Conservation (phyloP, 2,888 invertebrate species). For the Scrobipalpa costella region DNA sequence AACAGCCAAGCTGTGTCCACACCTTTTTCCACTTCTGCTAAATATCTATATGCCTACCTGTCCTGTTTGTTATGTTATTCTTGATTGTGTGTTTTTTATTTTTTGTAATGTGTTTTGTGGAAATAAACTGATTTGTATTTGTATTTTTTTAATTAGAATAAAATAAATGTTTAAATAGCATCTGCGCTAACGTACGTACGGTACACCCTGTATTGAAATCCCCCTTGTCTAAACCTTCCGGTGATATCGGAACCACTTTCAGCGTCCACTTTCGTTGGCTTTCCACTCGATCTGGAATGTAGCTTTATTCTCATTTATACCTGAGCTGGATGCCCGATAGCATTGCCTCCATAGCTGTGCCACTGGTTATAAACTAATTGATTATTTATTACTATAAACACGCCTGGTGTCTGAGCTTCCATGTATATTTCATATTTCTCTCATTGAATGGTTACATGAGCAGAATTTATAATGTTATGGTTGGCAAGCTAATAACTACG, state of each 20-base stretch:
- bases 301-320: constrained; percentile 46
- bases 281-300: constrained; percentile 51
- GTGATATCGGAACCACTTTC: constrained; percentile 41
- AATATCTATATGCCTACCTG: too few species aligned
- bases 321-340: constrained; percentile 28
- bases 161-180: too few species aligned
- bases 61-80: too few species aligned
- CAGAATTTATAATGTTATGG: neutral
- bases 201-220: neutral
- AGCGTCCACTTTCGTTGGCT: constrained; percentile 53
- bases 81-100: too few species aligned
- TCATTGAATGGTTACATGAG: neutral
- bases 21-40: too few species aligned
- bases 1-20: too few species aligned
- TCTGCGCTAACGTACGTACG: neutral
- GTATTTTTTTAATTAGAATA: too few species aligned
- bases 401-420: constrained; percentile 11
- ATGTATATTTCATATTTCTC: constrained; percentile 21
- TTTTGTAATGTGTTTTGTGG: too few species aligned
- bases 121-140: too few species aligned
- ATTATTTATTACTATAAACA: constrained; percentile 25
- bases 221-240: constrained; percentile 26
- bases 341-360: constrained; percentile 5
- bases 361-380: constrained; percentile 19
- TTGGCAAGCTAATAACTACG: too few species aligned